Evolutionary conservation across 2,113 vertebrate species (phyloP).

Genomic region (Rafetus swinhoei): DNA sequence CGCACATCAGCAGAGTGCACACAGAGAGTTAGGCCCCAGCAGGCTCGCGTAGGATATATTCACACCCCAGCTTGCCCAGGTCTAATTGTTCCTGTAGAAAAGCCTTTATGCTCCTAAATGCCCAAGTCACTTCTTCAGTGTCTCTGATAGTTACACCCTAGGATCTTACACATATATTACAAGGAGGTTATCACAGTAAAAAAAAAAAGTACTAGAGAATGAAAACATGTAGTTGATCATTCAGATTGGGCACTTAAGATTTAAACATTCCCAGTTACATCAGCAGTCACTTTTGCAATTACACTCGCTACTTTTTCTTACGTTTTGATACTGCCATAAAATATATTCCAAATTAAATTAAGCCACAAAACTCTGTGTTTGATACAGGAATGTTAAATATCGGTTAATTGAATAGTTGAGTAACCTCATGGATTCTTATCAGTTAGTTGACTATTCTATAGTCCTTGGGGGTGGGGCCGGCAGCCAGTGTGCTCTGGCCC

Average conservation of each 20-base stretch:
- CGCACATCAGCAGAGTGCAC: background rate
- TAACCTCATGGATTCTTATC: no score
- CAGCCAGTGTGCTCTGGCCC: no score
- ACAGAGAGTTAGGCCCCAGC: background rate
- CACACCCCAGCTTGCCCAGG: background rate
- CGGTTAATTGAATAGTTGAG: no score
- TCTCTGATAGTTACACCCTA: background rate
- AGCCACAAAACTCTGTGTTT: background rate
- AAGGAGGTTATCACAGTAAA: conserved; percentile 62
- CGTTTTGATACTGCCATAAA: conserved; percentile 45
- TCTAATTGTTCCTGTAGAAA: background rate
- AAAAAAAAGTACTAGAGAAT: conserved; percentile 28
- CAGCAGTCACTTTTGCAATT: background rate
- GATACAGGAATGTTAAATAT: no score
- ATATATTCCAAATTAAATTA: conserved; percentile 46
- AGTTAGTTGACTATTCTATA: no score
- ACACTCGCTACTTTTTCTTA: background rate
- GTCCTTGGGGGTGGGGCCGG: no score
- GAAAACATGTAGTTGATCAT: conserved; percentile 55
- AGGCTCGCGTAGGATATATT: background rate
- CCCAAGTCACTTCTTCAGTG: background rate
- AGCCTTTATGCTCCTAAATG: background rate
- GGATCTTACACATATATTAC: background rate
- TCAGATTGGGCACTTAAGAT: background rate
- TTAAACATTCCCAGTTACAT: conserved; percentile 44